Conservation (phyloP, 2,888 invertebrate species). For the Tachina lurida region DNA sequence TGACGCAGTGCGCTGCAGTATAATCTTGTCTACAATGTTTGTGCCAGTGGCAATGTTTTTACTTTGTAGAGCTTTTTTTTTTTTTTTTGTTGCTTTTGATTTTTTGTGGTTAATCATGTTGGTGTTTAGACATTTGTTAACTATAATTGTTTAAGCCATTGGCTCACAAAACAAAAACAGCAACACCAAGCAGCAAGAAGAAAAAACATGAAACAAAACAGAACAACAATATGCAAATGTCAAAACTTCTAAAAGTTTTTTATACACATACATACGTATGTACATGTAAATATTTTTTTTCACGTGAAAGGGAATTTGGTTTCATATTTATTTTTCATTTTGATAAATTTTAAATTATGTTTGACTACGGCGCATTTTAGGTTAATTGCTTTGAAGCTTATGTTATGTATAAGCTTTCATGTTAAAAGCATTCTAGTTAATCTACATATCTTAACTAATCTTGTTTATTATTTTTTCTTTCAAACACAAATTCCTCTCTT, state of each 20-base stretch:
- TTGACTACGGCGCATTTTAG: conserved; percentile 8
- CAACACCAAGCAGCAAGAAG: conserved; percentile 40
- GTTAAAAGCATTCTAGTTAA: conserved; percentile 21
- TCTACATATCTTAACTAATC: conserved; percentile 42
- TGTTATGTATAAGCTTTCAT: conserved; percentile 48
- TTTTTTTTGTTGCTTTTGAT: conserved; percentile 6
- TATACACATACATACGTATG: no score
- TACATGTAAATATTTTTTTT: background rate
- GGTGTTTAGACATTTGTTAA: conserved; percentile 72
- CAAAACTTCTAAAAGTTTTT: conserved; percentile 45
- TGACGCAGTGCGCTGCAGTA: conserved; percentile 56
- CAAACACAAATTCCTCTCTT: conserved; percentile 49
- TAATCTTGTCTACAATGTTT: conserved; percentile 56
- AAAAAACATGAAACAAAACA: conserved; percentile 28
- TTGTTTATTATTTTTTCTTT: conserved; percentile 21
- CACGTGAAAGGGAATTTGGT: conserved; percentile 55
- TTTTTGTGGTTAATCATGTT: conserved; percentile 69
- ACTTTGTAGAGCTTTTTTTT: background rate
- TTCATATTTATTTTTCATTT: conserved; percentile 16
- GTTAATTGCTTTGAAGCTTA: conserved; percentile 43
- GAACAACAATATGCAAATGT: conserved; percentile 69
- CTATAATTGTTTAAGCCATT: conserved; percentile 73
- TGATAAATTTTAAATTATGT: background rate
- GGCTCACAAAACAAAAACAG: conserved; percentile 64
- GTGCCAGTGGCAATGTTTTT: conserved; percentile 68